Base-by-base conservation (phyloP, 2,113 vertebrate species). In the Chlamydotis undulata region DNA sequence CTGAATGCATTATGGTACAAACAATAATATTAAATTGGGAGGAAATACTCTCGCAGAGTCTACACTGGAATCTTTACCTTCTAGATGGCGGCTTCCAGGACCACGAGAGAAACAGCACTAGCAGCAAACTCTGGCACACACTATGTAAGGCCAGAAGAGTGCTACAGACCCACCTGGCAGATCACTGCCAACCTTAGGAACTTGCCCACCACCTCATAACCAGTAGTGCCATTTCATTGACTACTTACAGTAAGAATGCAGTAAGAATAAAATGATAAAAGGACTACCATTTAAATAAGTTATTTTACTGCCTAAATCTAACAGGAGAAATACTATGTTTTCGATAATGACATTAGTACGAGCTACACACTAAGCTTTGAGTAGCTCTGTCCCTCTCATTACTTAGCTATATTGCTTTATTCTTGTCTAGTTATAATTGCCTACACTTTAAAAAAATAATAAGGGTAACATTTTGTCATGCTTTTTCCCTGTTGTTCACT, bases 101-200 rank as follows among this genome's bases (percentile, higher is more conserved):
- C 19, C 25, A 1, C 16, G 3, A 25, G 7, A 26, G 26, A 12
- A 41, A 2, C 19, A 52, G 75, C 33, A 19, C 45, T 1, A 16
- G 43, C 69, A 33, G 53, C 7, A 0, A 91, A 52, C 24, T 39
- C 50, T 3, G 11, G 33, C 28, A 2, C 2, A 2, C 4, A 2
- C 23, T 15, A n/a, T 14, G 3, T 26, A 3, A 43, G 17, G 4
- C 10, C 55, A 19, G 13, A 55, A 18, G 47, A 12, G 21, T 5
- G 83, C 45, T 67, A 19, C 37, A 22, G 56, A 35, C 4, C 2
- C 61, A 21, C 35, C 3, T 3, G 15, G 43, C 21, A 19, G 55
- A n/a, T 19, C 75, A 8, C 2, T 26, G 59, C 16, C 57, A 41
- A 1, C 24, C 24, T 47, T 10, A 23, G 17, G 57, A 35, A 19